Evolutionary conservation across 2,113 vertebrate genomes (phyloP).

Genomic region (Oryzias melastigma): DNA sequence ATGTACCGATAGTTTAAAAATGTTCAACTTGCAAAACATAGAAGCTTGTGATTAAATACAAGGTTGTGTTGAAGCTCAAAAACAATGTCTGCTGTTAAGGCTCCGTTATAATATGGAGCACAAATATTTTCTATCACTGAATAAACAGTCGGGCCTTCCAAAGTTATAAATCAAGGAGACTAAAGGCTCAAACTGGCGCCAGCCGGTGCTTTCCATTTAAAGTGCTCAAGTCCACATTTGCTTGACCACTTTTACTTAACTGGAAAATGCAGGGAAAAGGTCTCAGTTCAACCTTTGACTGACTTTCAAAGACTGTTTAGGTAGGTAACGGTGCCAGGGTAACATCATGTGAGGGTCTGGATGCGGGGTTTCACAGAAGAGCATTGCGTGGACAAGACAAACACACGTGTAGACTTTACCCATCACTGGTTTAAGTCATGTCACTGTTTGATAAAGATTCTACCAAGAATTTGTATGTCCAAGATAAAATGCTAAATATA

Average conservation of each 20-base stretch:
- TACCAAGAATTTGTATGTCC: too few species aligned
- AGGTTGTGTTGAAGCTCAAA: conserved; percentile 9
- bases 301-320: neutral
- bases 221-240: conserved; percentile 24
- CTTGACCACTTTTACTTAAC: conserved; percentile 35
- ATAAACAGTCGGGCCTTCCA: conserved; percentile 31
- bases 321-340: too few species aligned
- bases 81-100: conserved; percentile 19
- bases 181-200: conserved; percentile 3
- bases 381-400: too few species aligned
- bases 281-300: conserved; percentile 32
- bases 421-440: too few species aligned
- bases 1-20: too few species aligned
- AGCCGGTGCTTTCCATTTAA: conserved; percentile 25
- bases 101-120: conserved; percentile 25
- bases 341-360: too few species aligned
- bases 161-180: conserved; percentile 12
- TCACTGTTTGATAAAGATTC: too few species aligned
- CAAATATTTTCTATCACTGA: conserved; percentile 39
- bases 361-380: too few species aligned
- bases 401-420: too few species aligned
- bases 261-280: conserved; percentile 9
- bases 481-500: too few species aligned
- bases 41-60: neutral
- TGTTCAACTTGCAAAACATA: conserved; percentile 3